Evolutionary conservation across 1,140 invertebrate species (phyloP), one percentile per base, ranked within the genome.

Genomic region (Oryzaephilus surinamensis): DNA sequence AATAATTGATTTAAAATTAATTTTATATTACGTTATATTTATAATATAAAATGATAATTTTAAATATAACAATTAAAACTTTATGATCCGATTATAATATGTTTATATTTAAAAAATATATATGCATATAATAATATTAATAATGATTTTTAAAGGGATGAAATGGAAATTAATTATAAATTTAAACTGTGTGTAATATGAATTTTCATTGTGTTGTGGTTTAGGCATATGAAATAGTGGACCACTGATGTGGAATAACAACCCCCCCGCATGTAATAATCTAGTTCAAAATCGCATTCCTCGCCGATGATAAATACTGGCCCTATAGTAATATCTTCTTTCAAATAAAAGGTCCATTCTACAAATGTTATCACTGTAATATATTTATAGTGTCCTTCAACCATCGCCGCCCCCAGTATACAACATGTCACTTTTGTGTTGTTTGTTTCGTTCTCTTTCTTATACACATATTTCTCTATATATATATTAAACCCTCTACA

Each of bases 331-430:
- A 41, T 33, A 41, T 33, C 38, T 26, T 32, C 32, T 37, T 41
- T 32, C 21, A 49, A 45, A 49, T 41, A 47, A 45, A 45, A 41
- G 45, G 40, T 46, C 38, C 35, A 41, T 41, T 38, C 45, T 50
- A 52, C 44, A 52, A 52, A 52, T 46, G 44, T 44, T 45, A 32
- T 35, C 29, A 37, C 45, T 32, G 37, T 38, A 48, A 51, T 53
- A 51, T 51, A 51, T 51, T 51, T 48, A 51, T 48, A 43, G 43
- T n/a, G 29, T 36, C 38, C 37, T 43, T n/a, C 40, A 35, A 40
- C 43, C 19, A 41, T 44, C 30, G 34, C 39, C 40, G 19, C 30
- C 11, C 23, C 35, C 27, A 34, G 23, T 41, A 32, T n/a, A n/a
- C n/a, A n/a, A n/a, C n/a, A n/a, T n/a, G n/a, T n/a, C n/a, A n/a